Conservation (phyloP, 2,888 invertebrate species). For the Apodemia hepburni region DNA sequence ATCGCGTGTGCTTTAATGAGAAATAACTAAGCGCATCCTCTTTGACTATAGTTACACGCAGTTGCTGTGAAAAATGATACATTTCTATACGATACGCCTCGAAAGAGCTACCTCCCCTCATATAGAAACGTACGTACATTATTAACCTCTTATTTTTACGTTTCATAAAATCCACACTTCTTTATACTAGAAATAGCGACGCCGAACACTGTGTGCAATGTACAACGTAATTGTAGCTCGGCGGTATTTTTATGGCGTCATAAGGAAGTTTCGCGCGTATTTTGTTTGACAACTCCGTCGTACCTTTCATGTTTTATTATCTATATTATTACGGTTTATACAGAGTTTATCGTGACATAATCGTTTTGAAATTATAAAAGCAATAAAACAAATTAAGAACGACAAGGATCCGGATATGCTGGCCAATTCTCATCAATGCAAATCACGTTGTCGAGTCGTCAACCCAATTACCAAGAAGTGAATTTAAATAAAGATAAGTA, state of each 20-base stretch:
- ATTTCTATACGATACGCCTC: slow-evolving; percentile 32
- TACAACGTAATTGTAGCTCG: slow-evolving; percentile 30
- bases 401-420: slow-evolving; percentile 53
- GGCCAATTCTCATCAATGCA: slow-evolving; percentile 79
- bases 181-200: slow-evolving; percentile 27
- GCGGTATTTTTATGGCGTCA: slow-evolving; percentile 31
- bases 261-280: slow-evolving; percentile 24
- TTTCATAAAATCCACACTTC: slow-evolving; percentile 34
- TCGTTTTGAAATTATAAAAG: slow-evolving; percentile 55
- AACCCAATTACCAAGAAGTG: slow-evolving; percentile 81
- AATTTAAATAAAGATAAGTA: slow-evolving; percentile 81
- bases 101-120: slow-evolving; percentile 29
- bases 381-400: slow-evolving; percentile 68
- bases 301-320: slow-evolving; percentile 18
- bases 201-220: slow-evolving; percentile 28
- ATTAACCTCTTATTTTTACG: slow-evolving; percentile 37
- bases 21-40: slow-evolving; percentile 78
- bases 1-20: slow-evolving; percentile 77
- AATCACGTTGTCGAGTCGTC: slow-evolving; percentile 81
- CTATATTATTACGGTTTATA: slow-evolving; percentile 20
- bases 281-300: slow-evolving; percentile 19
- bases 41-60: slow-evolving; percentile 62
- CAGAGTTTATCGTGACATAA: slow-evolving; percentile 36
- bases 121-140: slow-evolving; percentile 29
- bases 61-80: slow-evolving; percentile 58